Evolutionary conservation across 2,113 vertebrate genomes (phyloP).

Genomic region (Chaetops frenatus): DNA sequence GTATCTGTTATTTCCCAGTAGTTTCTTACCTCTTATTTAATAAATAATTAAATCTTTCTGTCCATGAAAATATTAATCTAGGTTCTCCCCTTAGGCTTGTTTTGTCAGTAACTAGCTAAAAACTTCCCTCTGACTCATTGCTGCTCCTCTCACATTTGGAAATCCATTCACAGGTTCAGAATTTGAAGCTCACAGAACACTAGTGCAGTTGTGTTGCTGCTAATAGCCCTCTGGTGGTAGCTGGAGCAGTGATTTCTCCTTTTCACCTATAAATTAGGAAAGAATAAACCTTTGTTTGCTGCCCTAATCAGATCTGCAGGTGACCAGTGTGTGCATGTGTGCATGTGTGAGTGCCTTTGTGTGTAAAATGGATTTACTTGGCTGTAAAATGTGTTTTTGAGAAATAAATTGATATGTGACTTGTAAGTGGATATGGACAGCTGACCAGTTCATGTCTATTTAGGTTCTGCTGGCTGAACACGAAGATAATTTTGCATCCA

Average conservation of each 20-base stretch:
- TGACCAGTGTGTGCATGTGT: not conserved
- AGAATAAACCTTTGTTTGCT: not conserved
- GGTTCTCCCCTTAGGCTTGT: not conserved
- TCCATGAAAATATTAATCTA: not conserved
- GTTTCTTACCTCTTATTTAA: not conserved
- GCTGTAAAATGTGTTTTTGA: not conserved
- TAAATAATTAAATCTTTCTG: not conserved
- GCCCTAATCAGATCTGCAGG: not conserved
- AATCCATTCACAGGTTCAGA: slow-evolving; percentile 47
- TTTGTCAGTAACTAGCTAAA: slow-evolving; percentile 5
- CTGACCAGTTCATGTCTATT: slow-evolving; percentile 14
- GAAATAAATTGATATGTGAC: not conserved
- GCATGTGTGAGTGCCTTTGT: not conserved
- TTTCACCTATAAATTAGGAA: not conserved
- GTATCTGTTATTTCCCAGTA: not conserved
- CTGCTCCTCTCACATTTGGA: slow-evolving; percentile 53
- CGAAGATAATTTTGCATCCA: slow-evolving; percentile 20
- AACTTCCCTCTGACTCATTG: slow-evolving; percentile 42
- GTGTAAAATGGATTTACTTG: not conserved
- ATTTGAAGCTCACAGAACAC: not conserved
- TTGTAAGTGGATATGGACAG: slow-evolving; percentile 11
- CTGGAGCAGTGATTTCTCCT: not conserved
- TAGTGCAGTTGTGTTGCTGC: not conserved
- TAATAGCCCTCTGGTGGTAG: not conserved
- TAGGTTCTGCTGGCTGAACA: not conserved